phyloP scores from a whole-genome alignment of 2,888 invertebrate genomes.

The Desoria tigrina region DNA sequence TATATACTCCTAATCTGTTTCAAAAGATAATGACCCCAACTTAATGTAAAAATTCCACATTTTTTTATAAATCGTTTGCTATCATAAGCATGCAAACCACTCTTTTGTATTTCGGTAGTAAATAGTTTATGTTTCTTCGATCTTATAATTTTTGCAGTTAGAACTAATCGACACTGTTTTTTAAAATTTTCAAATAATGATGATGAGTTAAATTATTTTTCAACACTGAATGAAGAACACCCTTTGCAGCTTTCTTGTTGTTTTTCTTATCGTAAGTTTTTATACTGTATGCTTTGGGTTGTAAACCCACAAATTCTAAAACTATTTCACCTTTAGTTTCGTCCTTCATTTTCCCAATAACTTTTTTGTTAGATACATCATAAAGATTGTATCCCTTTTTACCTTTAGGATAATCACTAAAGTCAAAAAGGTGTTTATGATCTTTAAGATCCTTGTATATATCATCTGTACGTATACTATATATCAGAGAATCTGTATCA shows the following conservation, averaged over 20 bases:
- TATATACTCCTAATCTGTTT: too few species aligned
- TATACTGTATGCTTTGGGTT: neutral
- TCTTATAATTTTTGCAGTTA: too few species aligned
- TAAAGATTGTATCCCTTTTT: constrained; percentile 12
- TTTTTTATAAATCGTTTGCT: too few species aligned
- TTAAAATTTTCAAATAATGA: neutral
- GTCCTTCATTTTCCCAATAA: constrained; percentile 6
- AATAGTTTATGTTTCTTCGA: too few species aligned
- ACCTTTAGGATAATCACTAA: constrained; percentile 13
- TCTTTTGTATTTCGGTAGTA: too few species aligned
- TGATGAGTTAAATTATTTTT: neutral
- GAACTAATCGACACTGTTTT: too few species aligned
- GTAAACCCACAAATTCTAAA: neutral
- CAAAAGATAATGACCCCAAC: too few species aligned
- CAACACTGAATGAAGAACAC: neutral
- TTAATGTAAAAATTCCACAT: too few species aligned
- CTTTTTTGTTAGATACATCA: constrained; percentile 2
- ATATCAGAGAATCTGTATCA: constrained; percentile 33
- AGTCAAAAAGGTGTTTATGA: constrained; percentile 21
- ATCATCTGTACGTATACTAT: constrained; percentile 20
- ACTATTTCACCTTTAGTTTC: too few species aligned
- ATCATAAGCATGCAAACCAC: too few species aligned
- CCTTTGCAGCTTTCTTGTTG: neutral
- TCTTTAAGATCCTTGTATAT: constrained; percentile 25
- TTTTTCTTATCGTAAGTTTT: neutral